These are phyloP conservation scores for Melospiza georgiana DNA, from an alignment of 2,113 vertebrate species.

Conservation along the genomic window DNA sequence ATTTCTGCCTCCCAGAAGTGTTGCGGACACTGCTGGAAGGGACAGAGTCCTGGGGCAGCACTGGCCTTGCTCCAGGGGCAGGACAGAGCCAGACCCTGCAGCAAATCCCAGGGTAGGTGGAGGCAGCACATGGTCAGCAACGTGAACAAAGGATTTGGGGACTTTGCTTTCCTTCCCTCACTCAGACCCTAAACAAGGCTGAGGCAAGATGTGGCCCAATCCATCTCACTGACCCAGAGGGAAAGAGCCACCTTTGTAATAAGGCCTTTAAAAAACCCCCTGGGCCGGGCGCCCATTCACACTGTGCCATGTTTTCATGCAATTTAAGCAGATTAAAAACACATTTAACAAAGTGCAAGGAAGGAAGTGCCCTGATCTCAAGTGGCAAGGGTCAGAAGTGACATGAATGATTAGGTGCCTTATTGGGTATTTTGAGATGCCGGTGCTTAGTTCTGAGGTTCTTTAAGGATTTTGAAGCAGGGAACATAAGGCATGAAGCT, in stretches of 20 bases:
- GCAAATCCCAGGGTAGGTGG: not conserved
- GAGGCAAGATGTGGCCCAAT: not conserved
- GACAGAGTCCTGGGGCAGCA: not conserved
- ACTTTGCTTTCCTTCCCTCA: not conserved
- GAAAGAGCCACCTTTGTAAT: slow-evolving; percentile 3
- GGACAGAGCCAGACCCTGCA: not conserved
- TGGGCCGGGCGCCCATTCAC: not conserved
- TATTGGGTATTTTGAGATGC: slow-evolving; percentile 41
- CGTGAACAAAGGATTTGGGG: not conserved
- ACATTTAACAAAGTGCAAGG: slow-evolving; percentile 75
- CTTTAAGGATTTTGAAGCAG: slow-evolving; percentile 39
- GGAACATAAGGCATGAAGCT: not conserved
- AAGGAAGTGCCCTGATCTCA: slow-evolving; percentile 66
- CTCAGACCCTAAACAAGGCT: not conserved
- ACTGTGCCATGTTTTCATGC: slow-evolving; percentile 50
- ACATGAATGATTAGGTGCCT: slow-evolving; percentile 72
- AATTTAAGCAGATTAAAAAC: slow-evolving; percentile 75
- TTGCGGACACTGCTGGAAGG: accelerated
- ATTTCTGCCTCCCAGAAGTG: accelerated
- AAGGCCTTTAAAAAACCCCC: slow-evolving; percentile 26
- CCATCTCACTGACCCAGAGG: not conserved
- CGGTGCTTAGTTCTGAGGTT: slow-evolving; percentile 21
- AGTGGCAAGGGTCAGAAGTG: slow-evolving; percentile 64
- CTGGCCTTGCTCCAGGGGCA: not conserved
- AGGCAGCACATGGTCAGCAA: not conserved